phyloP scores from a whole-genome alignment of 2,797 vertebrate species.

The Oreochromis mossambicus region DNA sequence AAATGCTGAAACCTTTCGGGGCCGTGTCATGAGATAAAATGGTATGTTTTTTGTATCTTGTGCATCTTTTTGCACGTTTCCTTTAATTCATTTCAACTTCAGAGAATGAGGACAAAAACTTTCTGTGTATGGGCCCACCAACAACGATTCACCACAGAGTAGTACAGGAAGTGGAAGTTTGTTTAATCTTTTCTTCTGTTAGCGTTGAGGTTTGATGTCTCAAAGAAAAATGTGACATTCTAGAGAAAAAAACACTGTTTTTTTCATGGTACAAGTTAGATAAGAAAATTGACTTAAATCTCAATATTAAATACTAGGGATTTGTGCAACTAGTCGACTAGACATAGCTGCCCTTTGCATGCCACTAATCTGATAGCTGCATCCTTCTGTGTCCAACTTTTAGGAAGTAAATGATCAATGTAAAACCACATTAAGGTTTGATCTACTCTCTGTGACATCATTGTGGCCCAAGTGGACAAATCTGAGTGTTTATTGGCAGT shows the following conservation, averaged over 20 bases:
- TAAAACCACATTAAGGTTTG: background rate
- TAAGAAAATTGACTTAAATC: background rate
- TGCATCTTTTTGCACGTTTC: background rate
- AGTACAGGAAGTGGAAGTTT: background rate
- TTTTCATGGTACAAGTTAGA: background rate
- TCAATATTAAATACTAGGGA: background rate
- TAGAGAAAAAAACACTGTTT: background rate
- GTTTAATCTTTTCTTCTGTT: background rate
- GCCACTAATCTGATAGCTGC: background rate
- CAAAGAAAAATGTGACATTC: background rate
- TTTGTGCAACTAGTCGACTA: background rate
- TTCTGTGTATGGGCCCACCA: background rate
- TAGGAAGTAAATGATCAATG: background rate
- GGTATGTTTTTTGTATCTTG: background rate
- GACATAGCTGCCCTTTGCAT: background rate
- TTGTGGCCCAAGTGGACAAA: background rate
- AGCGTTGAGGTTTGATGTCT: background rate
- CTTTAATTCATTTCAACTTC: background rate
- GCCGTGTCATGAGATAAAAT: background rate
- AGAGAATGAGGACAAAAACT: background rate
- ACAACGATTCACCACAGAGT: background rate
- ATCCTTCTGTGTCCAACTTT: background rate
- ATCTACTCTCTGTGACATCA: background rate
- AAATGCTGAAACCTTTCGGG: background rate
- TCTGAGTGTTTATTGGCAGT: background rate